A percentile compares a stretch with the other conserved stretches of the same genome.
Evolutionary conservation across 2,888 invertebrate species (phyloP).

Genomic region (Pinctada fucata): DNA sequence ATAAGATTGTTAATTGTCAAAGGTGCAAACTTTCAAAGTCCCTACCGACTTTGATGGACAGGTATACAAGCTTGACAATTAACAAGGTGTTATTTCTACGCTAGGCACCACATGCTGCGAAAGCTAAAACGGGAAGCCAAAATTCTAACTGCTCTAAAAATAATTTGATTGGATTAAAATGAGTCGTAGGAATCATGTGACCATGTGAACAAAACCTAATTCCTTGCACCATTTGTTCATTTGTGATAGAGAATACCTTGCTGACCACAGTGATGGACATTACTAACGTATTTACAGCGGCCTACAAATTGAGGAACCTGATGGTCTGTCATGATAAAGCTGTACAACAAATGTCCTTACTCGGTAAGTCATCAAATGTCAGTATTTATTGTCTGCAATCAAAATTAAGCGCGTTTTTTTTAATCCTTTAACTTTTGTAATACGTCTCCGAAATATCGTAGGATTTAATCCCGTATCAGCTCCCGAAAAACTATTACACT

Average conservation of each 20-base stretch:
- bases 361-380: constrained; percentile 19
- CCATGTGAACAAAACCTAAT: neutral
- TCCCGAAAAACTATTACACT: no score
- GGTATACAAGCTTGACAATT: neutral
- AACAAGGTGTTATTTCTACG: neutral
- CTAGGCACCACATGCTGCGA: neutral
- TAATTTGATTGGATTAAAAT: neutral
- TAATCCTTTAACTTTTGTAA: no score
- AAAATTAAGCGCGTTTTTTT: no score
- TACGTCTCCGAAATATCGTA: no score
- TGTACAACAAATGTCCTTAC: constrained; percentile 19
- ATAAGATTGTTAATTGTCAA: neutral
- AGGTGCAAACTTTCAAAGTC: neutral
- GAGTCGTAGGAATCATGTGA: neutral
- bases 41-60: neutral
- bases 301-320: constrained; percentile 16
- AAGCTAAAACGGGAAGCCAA: neutral
- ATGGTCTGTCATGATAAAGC: constrained; percentile 31
- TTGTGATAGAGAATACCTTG: neutral
- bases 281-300: neutral
- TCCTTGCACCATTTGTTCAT: neutral
- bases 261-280: constrained; percentile 6
- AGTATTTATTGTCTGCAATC: no score
- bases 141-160: neutral
- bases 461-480: no score